phyloP scores from a whole-genome alignment of 1,140 invertebrate species.

The Notospermus geniculatus region DNA sequence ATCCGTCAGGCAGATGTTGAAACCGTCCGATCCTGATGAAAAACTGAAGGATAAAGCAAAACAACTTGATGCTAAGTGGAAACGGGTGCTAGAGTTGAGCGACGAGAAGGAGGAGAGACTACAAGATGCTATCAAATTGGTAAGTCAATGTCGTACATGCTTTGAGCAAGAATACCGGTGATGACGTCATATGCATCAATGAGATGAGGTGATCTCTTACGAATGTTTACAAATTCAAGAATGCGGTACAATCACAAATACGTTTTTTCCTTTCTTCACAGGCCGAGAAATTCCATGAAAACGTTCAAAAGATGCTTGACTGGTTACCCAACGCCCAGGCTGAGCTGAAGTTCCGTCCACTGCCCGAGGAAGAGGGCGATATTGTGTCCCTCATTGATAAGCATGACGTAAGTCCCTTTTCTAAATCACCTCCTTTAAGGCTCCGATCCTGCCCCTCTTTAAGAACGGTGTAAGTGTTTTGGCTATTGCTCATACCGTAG shows the following conservation, averaged over 20 bases:
- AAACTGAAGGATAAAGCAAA: constrained; percentile 70
- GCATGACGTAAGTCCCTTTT: constrained; percentile 64
- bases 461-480: no score
- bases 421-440: no score
- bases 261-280: constrained; percentile 36
- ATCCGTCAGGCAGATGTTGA: neutral
- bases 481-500: no score
- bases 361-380: constrained; percentile 89
- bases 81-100: constrained; percentile 73
- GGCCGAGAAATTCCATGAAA: constrained; percentile 91
- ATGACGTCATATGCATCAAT: no score
- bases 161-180: no score
- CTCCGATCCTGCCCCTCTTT: no score
- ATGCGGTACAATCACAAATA: no score
- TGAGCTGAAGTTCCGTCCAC: constrained; percentile 79
- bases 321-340: constrained; percentile 86
- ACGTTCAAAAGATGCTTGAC: constrained; percentile 90
- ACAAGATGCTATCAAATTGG: constrained; percentile 74
- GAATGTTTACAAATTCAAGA: no score
- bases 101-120: constrained; percentile 73
- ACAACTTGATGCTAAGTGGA: constrained; percentile 77
- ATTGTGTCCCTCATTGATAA: constrained; percentile 80
- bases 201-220: no score
- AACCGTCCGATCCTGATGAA: constrained; percentile 47
- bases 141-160: no score